A percentile compares a stretch with the other conserved stretches of the same genome.
phyloP scores from a whole-genome alignment of 1,140 invertebrate species.

The Lithobius niger region DNA sequence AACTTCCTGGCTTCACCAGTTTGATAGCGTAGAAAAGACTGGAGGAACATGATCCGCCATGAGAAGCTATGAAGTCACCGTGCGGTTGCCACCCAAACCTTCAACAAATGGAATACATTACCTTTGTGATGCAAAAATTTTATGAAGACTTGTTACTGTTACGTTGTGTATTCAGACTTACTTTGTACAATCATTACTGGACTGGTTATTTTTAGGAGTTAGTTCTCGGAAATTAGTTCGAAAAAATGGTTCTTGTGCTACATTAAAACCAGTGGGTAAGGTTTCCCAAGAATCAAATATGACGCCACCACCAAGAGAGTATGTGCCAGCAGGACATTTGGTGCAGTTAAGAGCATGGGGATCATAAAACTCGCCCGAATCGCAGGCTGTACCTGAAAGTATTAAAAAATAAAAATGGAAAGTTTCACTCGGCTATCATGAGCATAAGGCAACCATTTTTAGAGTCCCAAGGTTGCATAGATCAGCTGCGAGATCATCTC shows the following conservation, averaged over 20 bases:
- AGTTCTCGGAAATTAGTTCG: not conserved
- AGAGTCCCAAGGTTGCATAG: slow-evolving; percentile 20
- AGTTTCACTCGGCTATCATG: too few species aligned
- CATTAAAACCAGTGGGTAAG: slow-evolving; percentile 35
- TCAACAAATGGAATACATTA: too few species aligned
- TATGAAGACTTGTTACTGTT: too few species aligned
- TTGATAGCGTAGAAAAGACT: slow-evolving; percentile 37
- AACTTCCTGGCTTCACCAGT: slow-evolving; percentile 37
- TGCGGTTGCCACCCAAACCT: slow-evolving; percentile 35
- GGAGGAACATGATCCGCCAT: slow-evolving; percentile 35
- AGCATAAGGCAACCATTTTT: too few species aligned
- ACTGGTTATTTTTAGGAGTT: not conserved
- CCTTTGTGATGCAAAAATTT: too few species aligned
- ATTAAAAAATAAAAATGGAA: too few species aligned
- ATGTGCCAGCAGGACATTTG: slow-evolving; percentile 37
- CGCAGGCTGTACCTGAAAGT: slow-evolving; percentile 38
- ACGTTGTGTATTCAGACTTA: slow-evolving; percentile 13
- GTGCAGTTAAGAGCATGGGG: slow-evolving; percentile 33
- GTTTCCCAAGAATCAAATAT: slow-evolving; percentile 38
- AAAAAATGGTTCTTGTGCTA: slow-evolving; percentile 32
- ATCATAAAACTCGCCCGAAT: slow-evolving; percentile 37
- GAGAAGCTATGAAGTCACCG: slow-evolving; percentile 32
- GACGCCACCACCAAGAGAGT: slow-evolving; percentile 40
- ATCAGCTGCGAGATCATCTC: slow-evolving; percentile 7
- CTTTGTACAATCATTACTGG: slow-evolving; percentile 22